Conservation (phyloP, 30 jellyfish, hydroid and myxozoan species). For the Cassiopea xamachana region DNA sequence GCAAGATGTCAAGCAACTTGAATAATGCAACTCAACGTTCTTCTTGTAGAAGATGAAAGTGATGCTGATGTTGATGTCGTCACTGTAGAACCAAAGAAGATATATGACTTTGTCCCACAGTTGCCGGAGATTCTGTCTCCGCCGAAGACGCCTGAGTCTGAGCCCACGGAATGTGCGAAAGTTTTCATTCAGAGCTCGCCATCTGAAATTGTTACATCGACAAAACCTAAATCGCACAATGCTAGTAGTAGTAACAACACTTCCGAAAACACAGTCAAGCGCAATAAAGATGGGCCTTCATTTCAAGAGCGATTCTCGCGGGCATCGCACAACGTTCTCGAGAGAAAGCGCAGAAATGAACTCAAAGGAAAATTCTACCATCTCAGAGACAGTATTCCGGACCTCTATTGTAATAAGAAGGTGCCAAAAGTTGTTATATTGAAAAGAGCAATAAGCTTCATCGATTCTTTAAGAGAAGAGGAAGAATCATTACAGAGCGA, state of each 20-base stretch:
- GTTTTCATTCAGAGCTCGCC: constrained; percentile 13
- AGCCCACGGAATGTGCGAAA: constrained; percentile 27
- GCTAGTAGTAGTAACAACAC: neutral
- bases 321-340: constrained; percentile 95
- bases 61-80: constrained; percentile 69
- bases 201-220: constrained; percentile 14
- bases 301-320: constrained; percentile 68
- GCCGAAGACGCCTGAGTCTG: constrained; percentile 76
- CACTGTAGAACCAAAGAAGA: constrained; percentile 42
- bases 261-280: constrained; percentile 10
- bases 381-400: constrained; percentile 92
- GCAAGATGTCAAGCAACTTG: no score
- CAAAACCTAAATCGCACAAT: constrained; percentile 27
- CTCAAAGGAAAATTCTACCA: constrained; percentile 83
- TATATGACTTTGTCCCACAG: constrained; percentile 15
- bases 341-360: constrained; percentile 95
- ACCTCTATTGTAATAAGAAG: constrained; percentile 75
- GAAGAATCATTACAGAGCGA: constrained; percentile 36
- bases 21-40: neutral
- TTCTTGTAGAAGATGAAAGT: constrained; percentile 64
- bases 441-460: constrained; percentile 69
- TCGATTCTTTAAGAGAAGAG: constrained; percentile 46
- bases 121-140: constrained; percentile 65
- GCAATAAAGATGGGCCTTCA: constrained; percentile 10
- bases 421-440: constrained; percentile 92